phyloP scores from a whole-genome alignment of 2,113 vertebrate genomes.

The Puma concolor region DNA sequence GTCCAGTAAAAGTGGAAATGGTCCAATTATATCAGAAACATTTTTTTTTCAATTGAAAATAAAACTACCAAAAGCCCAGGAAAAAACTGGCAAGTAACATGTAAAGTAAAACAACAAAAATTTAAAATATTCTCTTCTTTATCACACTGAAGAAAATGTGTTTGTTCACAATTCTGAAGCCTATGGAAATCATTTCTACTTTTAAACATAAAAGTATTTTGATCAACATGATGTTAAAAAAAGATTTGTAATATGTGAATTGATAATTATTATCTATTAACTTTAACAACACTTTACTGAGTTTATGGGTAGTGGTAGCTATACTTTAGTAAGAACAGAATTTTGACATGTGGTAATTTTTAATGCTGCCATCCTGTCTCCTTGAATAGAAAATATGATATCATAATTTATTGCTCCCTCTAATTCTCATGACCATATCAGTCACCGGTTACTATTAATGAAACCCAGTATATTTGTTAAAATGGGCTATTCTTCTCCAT shows the following conservation, averaged over 20 bases:
- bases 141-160: not conserved
- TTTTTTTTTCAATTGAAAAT: not conserved
- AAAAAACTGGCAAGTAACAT: not conserved
- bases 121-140: not conserved
- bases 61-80: not conserved
- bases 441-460: not conserved
- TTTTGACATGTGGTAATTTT: not conserved
- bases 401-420: not conserved
- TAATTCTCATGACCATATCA: not conserved
- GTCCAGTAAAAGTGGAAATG: not conserved
- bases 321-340: constrained; percentile 19
- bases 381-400: not conserved
- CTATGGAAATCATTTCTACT: not conserved
- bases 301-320: not conserved
- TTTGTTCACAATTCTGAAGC: not conserved
- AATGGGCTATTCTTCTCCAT: not conserved
- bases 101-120: not conserved
- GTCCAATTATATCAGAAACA: not conserved
- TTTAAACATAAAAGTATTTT: constrained; percentile 38
- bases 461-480: not conserved
- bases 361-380: not conserved
- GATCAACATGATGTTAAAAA: not conserved
- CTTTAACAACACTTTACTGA: not conserved
- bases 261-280: constrained; percentile 10
- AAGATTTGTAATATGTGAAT: not conserved